Conservation (phyloP, 2,797 vertebrate genomes). For the Alcedo quadribrachys region DNA sequence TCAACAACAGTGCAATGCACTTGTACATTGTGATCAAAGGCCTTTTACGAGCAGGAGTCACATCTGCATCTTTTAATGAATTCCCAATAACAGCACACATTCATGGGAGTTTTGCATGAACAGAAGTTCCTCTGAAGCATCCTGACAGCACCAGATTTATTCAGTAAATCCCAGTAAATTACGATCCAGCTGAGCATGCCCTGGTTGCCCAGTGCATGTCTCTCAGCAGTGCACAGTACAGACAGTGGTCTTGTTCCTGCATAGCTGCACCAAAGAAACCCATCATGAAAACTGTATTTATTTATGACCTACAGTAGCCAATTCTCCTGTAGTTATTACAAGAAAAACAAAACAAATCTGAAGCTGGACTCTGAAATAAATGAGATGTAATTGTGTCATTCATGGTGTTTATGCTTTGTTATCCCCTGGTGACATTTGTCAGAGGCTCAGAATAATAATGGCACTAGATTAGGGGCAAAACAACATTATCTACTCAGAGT, state of each 20-base stretch:
- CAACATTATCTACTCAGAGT: not conserved
- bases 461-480: not conserved
- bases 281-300: not conserved
- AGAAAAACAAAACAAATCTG: not conserved
- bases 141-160: not conserved
- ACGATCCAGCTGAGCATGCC: rapidly evolving
- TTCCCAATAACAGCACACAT: not conserved
- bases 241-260: not conserved
- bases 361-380: not conserved
- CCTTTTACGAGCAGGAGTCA: not conserved
- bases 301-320: not conserved
- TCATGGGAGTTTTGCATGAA: not conserved
- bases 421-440: not conserved
- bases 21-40: not conserved
- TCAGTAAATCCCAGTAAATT: not conserved
- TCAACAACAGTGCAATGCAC: not conserved
- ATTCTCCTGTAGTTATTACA: not conserved
- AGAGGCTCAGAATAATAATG: rapidly evolving
- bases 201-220: not conserved
- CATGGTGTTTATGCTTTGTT: not conserved
- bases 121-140: not conserved
- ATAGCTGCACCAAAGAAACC: not conserved
- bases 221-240: not conserved
- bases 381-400: not conserved
- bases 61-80: not conserved